Base-by-base conservation (phyloP, 2,888 invertebrate species). In the Nomada fabriciana region DNA sequence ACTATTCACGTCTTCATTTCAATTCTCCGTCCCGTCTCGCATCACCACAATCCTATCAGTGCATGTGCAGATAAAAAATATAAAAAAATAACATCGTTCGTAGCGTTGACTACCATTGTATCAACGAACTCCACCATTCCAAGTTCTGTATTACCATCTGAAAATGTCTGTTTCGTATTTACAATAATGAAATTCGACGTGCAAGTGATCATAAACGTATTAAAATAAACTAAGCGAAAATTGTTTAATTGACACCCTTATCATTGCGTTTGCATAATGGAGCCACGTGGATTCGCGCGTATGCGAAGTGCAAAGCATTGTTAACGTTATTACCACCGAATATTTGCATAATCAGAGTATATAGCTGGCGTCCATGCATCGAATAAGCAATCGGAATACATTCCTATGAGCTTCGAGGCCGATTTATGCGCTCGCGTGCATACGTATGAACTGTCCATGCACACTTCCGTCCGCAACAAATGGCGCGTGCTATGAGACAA, bases 321-420 rank as follows among this genome's bases (percentile, higher is more conserved):
- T 82, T 85, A 83, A 75, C 69, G 64, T 69, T 74, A 83, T 84
- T 83, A 77, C 20, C 47, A 50, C 55, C 75, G 67, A 77, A 74
- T 80, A 86, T 86, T 82, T 76, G 77, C 86, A 86, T 86, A 83
- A 86, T 86, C 86, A 25, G 72, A 73, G 77, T 77, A 76, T 80
- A 75, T 78, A 68, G 68, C 57, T 64, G 64, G 82, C 77, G 74
- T 82, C 74, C 74, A 82, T 74, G 82, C 64, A 63, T 83, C 82
- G 83, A 82, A 82, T 82, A 83, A 82, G 77, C 65, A 76, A 84
- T 78, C 64, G 75, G 68, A 69, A 70, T 82, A 79, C 82, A 82
- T 85, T 81, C 76, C 85, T 67, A 79, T 36, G 81, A 73, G 53
- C 77, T 77, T 76, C 88, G 86, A 87, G 87, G 89, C 74, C 86